phyloP scores from a whole-genome alignment of 1,140 invertebrate genomes.

The Brachionus asplanchnoidis region DNA sequence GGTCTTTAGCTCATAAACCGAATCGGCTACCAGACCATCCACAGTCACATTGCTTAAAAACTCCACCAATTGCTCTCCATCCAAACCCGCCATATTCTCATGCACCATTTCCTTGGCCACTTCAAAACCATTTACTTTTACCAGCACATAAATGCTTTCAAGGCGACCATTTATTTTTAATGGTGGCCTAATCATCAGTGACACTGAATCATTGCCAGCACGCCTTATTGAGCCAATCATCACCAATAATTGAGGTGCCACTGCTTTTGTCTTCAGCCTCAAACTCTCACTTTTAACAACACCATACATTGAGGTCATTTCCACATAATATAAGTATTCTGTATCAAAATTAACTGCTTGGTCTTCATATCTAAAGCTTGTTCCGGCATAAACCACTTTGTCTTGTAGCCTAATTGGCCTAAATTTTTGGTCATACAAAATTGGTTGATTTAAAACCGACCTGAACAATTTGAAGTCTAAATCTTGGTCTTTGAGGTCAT shows the following conservation, averaged over 20 bases:
- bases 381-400: neutral
- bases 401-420: neutral
- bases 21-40: neutral
- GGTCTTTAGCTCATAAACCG: neutral
- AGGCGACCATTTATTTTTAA: neutral
- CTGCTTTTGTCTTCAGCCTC: neutral
- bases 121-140: neutral
- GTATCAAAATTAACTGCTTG: neutral
- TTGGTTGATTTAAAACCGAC: neutral
- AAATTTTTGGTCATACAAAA: neutral
- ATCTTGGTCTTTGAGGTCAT: neutral
- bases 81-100: neutral
- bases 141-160: neutral
- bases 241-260: neutral
- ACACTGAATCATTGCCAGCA: neutral
- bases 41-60: constrained; percentile 11
- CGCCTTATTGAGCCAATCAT: neutral
- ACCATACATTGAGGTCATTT: neutral
- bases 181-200: neutral
- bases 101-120: neutral
- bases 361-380: neutral
- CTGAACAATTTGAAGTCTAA: neutral
- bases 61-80: neutral
- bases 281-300: neutral
- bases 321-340: neutral